Evolutionary conservation across 1,140 invertebrate species (phyloP).

Genomic region (Proctacanthus coquilletti): DNA sequence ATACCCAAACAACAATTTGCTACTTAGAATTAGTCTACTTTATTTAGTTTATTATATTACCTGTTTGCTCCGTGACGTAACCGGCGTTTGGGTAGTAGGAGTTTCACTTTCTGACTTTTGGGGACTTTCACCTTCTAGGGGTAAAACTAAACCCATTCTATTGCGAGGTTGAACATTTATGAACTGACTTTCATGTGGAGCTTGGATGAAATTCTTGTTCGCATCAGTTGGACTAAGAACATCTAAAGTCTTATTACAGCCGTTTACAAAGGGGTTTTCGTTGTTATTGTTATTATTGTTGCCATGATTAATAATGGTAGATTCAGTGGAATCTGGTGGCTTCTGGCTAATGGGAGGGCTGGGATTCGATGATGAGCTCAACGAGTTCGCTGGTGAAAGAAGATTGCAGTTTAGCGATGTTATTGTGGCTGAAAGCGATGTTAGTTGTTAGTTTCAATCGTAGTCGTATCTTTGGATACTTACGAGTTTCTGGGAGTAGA

Average conservation of each 20-base stretch:
- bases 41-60: no score
- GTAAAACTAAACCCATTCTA: slow-evolving; percentile 18
- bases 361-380: slow-evolving; percentile 13
- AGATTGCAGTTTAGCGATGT: slow-evolving; percentile 37
- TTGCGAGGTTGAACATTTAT: slow-evolving; percentile 14
- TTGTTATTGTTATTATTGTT: slow-evolving; percentile 4
- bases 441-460: no score
- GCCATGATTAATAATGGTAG: no score
- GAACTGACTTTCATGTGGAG: slow-evolving; percentile 12
- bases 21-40: no score
- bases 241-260: slow-evolving; percentile 1
- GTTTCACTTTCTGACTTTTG: slow-evolving; percentile 14
- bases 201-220: slow-evolving; percentile 20
- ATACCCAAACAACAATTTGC: no score
- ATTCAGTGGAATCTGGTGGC: slow-evolving; percentile 1
- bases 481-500: slow-evolving; percentile 49
- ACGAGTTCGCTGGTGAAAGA: slow-evolving; percentile 29
- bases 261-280: not conserved
- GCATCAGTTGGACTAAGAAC: slow-evolving; percentile 8
- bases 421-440: slow-evolving; percentile 21
- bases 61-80: slow-evolving; percentile 21
- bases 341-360: not conserved
- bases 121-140: slow-evolving; percentile 10
- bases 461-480: no score
- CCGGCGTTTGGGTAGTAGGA: slow-evolving; percentile 19